Evolutionary conservation across 2,888 invertebrate species (phyloP).

Genomic region (Campoletis raptor): DNA sequence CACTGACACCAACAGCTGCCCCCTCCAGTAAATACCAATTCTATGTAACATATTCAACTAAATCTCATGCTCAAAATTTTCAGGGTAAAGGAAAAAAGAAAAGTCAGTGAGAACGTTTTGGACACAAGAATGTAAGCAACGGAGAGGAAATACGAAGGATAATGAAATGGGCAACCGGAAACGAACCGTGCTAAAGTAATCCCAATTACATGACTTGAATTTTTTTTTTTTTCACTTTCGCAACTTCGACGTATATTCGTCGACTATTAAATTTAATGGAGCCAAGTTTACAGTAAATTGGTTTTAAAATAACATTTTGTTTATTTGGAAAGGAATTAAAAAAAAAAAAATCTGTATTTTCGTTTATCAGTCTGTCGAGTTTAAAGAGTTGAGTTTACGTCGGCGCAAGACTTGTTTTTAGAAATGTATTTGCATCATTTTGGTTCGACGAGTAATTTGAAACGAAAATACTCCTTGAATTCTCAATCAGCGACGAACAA

Average conservation of each 20-base stretch:
- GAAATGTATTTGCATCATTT: too few species aligned
- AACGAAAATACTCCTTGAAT: too few species aligned
- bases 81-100: not conserved
- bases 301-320: too few species aligned
- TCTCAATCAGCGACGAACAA: too few species aligned
- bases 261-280: not conserved
- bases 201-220: not conserved
- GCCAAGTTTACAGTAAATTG: too few species aligned
- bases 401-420: too few species aligned
- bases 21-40: slow-evolving; percentile 1
- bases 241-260: not conserved
- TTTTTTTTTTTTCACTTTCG: not conserved
- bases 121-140: not conserved
- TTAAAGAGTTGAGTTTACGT: too few species aligned
- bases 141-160: not conserved
- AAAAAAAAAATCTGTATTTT: too few species aligned
- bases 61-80: not conserved
- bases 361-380: too few species aligned
- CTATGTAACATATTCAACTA: slow-evolving; percentile 6
- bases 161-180: slow-evolving; percentile 21
- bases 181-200: slow-evolving; percentile 7
- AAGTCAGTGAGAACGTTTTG: not conserved
- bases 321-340: too few species aligned
- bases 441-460: too few species aligned
- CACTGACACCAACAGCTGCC: slow-evolving; percentile 52